phyloP scores from a whole-genome alignment of 2,797 vertebrate genomes.

The Balearica regulorum region DNA sequence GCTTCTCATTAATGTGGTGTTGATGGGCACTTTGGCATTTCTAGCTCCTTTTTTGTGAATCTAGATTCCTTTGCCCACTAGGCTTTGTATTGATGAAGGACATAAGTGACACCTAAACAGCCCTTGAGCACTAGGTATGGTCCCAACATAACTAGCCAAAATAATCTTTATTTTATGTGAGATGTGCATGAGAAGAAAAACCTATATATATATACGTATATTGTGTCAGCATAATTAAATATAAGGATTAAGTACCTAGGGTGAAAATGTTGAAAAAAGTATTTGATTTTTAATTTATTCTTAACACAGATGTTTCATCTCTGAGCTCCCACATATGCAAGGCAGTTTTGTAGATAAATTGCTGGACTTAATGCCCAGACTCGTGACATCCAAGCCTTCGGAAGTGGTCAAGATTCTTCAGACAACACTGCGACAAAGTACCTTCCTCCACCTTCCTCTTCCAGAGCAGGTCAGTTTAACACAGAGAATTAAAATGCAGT shows the following conservation, averaged over 20 bases:
- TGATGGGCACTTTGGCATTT: neutral
- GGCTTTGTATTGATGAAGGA: neutral
- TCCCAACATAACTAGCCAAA: neutral
- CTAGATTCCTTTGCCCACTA: neutral
- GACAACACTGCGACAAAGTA: slow-evolving; percentile 87
- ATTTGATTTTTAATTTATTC: neutral
- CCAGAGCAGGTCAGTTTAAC: slow-evolving; percentile 83
- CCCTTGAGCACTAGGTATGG: neutral
- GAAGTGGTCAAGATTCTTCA: slow-evolving; percentile 95
- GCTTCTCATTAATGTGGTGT: neutral
- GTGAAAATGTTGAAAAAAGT: neutral
- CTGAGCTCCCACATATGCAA: slow-evolving; percentile 90
- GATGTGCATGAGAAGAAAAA: neutral
- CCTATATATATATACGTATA: neutral
- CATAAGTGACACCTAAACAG: neutral
- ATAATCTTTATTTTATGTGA: neutral
- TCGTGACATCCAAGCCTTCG: slow-evolving; percentile 86
- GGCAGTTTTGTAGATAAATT: slow-evolving; percentile 94
- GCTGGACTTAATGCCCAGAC: slow-evolving; percentile 90
- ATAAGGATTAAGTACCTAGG: neutral
- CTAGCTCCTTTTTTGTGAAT: neutral
- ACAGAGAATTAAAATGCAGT: neutral
- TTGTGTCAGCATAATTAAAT: neutral
- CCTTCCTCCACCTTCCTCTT: slow-evolving; percentile 86
- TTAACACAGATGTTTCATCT: slow-evolving; percentile 81